Percentiles rank a stretch among this genome's conserved stretches.
These are phyloP conservation scores for Heliangelus exortis DNA, from an alignment of 2,797 vertebrate species.

Conservation along the genomic window DNA sequence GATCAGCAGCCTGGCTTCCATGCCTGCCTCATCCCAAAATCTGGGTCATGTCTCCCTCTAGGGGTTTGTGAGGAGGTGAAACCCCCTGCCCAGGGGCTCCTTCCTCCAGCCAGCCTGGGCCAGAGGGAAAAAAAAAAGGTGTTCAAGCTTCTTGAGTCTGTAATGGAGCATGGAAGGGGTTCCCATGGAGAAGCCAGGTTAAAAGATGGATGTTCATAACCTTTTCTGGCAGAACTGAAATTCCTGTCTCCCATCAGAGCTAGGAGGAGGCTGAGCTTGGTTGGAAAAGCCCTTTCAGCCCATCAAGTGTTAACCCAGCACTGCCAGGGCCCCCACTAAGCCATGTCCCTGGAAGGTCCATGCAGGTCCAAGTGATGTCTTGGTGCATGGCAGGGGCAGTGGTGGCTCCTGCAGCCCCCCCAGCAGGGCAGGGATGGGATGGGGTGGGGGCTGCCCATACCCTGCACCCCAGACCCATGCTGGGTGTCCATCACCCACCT, in stretches of 20 bases:
- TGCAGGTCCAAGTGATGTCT: background rate
- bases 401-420: background rate
- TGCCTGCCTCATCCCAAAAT: background rate
- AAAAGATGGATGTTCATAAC: background rate
- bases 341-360: no score
- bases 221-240: no score
- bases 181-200: background rate
- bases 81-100: background rate
- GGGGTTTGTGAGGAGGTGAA: constrained; percentile 19
- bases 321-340: no score
- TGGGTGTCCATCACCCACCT: accelerated
- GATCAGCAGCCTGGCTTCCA: background rate
- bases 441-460: accelerated
- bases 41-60: constrained; percentile 65
- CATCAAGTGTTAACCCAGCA: no score
- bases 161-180: accelerated
- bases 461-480: accelerated
- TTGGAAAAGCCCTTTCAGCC: no score
- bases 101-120: accelerated
- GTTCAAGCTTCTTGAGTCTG: background rate
- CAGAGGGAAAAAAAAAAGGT: background rate
- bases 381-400: background rate
- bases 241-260: no score
- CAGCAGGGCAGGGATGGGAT: no score
- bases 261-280: background rate